phyloP scores from a whole-genome alignment of 2,888 invertebrate species.

The Thalpophila matura region DNA sequence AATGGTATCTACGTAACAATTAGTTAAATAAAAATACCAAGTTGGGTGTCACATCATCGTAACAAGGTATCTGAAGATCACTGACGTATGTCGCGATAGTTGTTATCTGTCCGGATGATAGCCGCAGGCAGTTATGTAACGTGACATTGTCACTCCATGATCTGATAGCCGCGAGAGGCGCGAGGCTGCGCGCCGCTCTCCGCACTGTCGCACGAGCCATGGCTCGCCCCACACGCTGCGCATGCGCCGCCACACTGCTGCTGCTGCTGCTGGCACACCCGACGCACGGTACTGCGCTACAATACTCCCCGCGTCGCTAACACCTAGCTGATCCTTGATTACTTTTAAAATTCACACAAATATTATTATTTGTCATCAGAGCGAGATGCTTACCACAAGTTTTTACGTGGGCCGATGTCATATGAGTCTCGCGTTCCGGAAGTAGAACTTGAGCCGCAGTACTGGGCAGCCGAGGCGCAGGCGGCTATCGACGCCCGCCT shows the following conservation, averaged over 20 bases:
- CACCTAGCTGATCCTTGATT: too few species aligned
- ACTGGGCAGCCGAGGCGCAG: conserved; percentile 87
- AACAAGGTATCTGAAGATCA: conserved; percentile 18
- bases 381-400: conserved; percentile 54
- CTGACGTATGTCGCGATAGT: conserved; percentile 1
- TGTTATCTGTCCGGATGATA: conserved; percentile 34
- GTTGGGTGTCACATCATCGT: not conserved
- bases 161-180: not conserved
- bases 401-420: not conserved
- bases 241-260: conserved; percentile 14
- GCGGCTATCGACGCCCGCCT: conserved; percentile 77
- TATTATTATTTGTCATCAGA: conserved; percentile 37
- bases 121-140: not conserved
- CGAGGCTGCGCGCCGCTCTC: conserved; percentile 13
- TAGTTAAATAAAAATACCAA: too few species aligned
- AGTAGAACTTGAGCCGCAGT: conserved; percentile 69
- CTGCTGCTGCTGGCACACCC: conserved; percentile 26
- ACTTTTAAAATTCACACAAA: not conserved
- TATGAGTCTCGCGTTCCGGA: not conserved
- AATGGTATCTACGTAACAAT: not conserved
- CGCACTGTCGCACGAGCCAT: conserved; percentile 21
- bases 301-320: not conserved
- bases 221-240: conserved; percentile 6
- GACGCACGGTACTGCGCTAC: conserved; percentile 29
- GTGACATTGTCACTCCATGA: not conserved